Percentiles rank a stretch among this genome's conserved stretches.
These are phyloP conservation scores for Epizoanthus ramosus DNA, from an alignment of 92 coral and sea anemone genomes.

Conservation along the genomic window DNA sequence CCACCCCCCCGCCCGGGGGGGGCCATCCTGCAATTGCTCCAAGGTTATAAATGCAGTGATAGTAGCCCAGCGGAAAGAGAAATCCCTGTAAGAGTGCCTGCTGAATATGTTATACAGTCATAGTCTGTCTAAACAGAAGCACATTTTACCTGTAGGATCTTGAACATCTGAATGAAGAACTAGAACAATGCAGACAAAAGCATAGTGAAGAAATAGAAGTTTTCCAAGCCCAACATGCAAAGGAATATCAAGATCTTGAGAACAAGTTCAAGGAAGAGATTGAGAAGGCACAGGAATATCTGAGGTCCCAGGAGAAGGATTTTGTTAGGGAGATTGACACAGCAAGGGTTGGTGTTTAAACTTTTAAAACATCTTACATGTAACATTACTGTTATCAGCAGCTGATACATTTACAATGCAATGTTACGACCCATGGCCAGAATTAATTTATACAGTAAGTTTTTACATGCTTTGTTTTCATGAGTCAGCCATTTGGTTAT, in stretches of 20 bases:
- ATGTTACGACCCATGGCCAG: no score
- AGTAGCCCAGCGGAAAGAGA: no score
- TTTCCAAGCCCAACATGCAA: constrained; percentile 64
- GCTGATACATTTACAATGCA: background rate
- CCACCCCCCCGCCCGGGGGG: no score
- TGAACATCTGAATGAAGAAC: constrained; percentile 66
- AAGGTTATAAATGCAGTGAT: no score
- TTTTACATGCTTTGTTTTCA: no score
- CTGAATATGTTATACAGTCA: background rate
- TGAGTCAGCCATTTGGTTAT: no score
- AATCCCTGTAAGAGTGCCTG: background rate
- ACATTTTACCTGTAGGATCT: constrained; percentile 57
- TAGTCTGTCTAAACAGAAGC: background rate
- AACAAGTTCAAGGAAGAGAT: constrained; percentile 69
- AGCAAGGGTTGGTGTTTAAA: constrained; percentile 53
- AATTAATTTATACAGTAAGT: no score
- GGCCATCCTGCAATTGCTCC: no score
- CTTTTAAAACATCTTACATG: background rate
- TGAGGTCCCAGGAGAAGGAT: constrained; percentile 67
- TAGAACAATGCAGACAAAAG: constrained; percentile 59
- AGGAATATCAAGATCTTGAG: constrained; percentile 64
- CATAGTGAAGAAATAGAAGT: constrained; percentile 62
- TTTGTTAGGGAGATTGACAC: constrained; percentile 61
- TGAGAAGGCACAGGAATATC: constrained; percentile 63
- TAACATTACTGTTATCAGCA: background rate